Base-by-base conservation (phyloP, 2,888 invertebrate species). In the Taenaris catops region DNA sequence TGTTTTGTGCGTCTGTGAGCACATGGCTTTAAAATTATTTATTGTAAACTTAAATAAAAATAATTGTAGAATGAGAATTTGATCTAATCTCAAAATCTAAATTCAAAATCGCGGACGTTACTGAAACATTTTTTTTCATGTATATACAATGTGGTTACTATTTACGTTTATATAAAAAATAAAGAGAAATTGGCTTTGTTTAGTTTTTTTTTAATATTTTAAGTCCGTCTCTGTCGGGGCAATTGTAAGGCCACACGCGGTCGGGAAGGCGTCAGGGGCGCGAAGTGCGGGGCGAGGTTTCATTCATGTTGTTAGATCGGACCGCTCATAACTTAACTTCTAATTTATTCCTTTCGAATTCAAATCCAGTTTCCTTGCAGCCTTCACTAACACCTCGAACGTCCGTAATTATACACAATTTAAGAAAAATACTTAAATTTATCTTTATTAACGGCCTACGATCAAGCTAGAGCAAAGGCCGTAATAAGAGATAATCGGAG, bases 251-350 rank as follows among this genome's bases (percentile, higher is more conserved):
- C 83, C 84, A 83, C 84, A 84, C 83, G 81, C 81, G 80, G 65
- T 56, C 58, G 55, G 58, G 55, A 46, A 49, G 48, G 46, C 51
- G 55, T 48, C 43, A 7, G 48, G 40, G 44, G 45, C 44, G 49
- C 48, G 51, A 50, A 53, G 19, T 46, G 50, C 49, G 51, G 46
- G 46, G 61, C 41, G 35, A 8, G 65, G 74, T 73, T 79, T 86
- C 87, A 87, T 87, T 87, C 87, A 87, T 87, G 87, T 86, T 78
- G 80, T 83, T 84, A 83, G 84, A 81, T 68, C 69, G 68, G 69
- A 55, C 80, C 76, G 76, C 79, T 84, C 84, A 86, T 86, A 86
- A 86, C 71, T 86, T 86, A 80, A 74, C 84, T 75, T 68, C 66
- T 83, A 84, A 86, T 86, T 84, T 86, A 86, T 86, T 76, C 78